Conservation (phyloP, 64 coral and sea anemone species). For the Anthopleura sola region DNA sequence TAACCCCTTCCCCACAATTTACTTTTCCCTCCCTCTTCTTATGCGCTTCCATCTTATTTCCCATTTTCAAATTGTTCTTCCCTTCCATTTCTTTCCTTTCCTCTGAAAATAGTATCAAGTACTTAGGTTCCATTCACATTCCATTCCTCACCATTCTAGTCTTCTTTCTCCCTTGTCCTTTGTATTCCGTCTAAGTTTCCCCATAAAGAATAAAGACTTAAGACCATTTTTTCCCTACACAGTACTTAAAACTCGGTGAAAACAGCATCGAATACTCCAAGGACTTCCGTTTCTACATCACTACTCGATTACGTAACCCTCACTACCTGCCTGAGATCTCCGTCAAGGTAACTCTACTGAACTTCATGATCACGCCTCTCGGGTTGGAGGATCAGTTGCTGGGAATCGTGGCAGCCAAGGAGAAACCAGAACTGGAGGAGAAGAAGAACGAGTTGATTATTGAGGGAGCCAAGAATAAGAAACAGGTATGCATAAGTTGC, state of each 20-base stretch:
- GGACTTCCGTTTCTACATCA: slow-evolving; percentile 99
- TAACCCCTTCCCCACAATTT: neutral
- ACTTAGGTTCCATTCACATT: too few relatives aligned
- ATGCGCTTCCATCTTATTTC: too few relatives aligned
- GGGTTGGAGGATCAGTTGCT: slow-evolving; percentile 93
- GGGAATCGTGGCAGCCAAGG: slow-evolving; percentile 96
- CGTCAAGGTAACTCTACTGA: slow-evolving; percentile 95
- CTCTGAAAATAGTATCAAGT: too few relatives aligned
- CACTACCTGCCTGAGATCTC: slow-evolving; percentile 98
- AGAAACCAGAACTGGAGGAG: slow-evolving; percentile 97
- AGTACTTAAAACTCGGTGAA: slow-evolving; percentile 97
- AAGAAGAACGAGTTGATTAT: slow-evolving; percentile 96
- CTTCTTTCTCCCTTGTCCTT: too few relatives aligned
- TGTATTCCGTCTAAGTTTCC: too few relatives aligned
- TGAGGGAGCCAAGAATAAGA: slow-evolving; percentile 96
- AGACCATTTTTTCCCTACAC: neutral
- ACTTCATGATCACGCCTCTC: slow-evolving; percentile 99
- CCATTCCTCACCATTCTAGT: too few relatives aligned
- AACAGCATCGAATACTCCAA: slow-evolving; percentile 98
- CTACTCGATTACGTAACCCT: slow-evolving; percentile 93
- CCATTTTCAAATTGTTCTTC: too few relatives aligned
- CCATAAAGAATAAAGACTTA: too few relatives aligned
- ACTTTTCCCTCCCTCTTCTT: neutral
- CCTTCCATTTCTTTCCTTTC: too few relatives aligned
- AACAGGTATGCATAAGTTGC: slow-evolving; percentile 60